phyloP scores from a whole-genome alignment of 2,113 vertebrate species.

The Psilopsiagon aymara region DNA sequence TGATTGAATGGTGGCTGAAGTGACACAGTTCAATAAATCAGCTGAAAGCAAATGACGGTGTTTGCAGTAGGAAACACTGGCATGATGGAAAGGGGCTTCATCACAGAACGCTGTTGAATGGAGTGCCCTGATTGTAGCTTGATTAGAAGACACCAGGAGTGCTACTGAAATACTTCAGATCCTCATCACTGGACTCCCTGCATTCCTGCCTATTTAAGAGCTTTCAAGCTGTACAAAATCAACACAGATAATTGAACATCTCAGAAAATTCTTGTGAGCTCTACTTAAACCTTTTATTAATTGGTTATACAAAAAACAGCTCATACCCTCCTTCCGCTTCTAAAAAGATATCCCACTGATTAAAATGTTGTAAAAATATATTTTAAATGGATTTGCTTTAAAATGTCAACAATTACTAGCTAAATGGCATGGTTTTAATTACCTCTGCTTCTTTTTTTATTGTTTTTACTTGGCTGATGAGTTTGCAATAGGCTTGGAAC shows the following conservation, averaged over 20 bases:
- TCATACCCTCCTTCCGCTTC: not conserved
- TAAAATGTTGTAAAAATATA: not conserved
- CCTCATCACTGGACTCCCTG: not conserved
- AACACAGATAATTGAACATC: not conserved
- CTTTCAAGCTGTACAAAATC: constrained; percentile 9
- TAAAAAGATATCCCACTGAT: constrained; percentile 5
- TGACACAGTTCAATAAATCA: not conserved
- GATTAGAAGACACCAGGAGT: constrained; percentile 11
- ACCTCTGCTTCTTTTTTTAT: constrained; percentile 96
- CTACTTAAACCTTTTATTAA: not conserved
- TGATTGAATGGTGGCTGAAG: not conserved
- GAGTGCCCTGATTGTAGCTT: constrained; percentile 20
- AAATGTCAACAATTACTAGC: constrained; percentile 20
- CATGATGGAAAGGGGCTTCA: not conserved
- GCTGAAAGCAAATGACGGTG: not conserved
- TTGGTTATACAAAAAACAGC: not conserved
- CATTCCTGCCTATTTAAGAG: not conserved
- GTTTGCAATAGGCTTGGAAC: constrained; percentile 98
- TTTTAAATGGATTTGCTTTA: constrained; percentile 1
- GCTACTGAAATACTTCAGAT: not conserved
- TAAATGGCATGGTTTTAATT: constrained; percentile 44
- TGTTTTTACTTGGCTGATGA: constrained; percentile 91
- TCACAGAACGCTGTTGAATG: not conserved
- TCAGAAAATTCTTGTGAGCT: not conserved
- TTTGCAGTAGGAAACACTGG: not conserved